phyloP scores from a whole-genome alignment of 2,888 invertebrate genomes.

The Liopterus haemorrhoidalis region DNA sequence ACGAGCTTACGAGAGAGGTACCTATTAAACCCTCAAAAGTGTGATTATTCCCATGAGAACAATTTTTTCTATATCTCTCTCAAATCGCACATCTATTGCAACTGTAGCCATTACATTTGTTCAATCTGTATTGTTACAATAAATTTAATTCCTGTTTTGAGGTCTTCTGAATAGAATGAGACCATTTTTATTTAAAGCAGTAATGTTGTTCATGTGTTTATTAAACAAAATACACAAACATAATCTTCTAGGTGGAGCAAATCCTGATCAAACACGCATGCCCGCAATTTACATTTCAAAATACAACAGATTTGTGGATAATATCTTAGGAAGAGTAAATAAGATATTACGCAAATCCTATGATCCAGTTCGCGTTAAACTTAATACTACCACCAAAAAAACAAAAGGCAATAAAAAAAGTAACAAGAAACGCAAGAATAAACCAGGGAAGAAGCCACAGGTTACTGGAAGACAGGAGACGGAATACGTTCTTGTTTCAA shows the following conservation, averaged over 20 bases:
- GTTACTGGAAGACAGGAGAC: conserved; percentile 27
- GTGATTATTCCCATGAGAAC: too few relatives aligned
- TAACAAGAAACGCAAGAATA: conserved; percentile 41
- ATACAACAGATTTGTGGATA: conserved; percentile 81
- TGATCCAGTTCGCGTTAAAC: conserved; percentile 76
- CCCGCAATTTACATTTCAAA: conserved; percentile 71
- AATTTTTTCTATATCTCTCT: too few relatives aligned
- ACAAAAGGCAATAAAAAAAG: conserved; percentile 45
- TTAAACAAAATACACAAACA: too few relatives aligned
- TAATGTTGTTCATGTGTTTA: too few relatives aligned
- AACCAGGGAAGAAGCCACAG: conserved; percentile 36
- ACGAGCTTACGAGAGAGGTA: too few relatives aligned
- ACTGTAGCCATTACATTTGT: too few relatives aligned
- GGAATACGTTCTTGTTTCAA: neutral
- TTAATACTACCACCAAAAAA: conserved; percentile 53
- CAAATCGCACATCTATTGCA: too few relatives aligned
- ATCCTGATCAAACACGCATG: conserved; percentile 45
- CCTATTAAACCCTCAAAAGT: too few relatives aligned
- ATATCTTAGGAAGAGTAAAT: conserved; percentile 74
- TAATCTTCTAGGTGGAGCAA: conserved; percentile 36
- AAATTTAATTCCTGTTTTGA: too few relatives aligned
- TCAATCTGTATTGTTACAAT: too few relatives aligned
- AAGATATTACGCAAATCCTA: conserved; percentile 71
- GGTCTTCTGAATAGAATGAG: too few relatives aligned
- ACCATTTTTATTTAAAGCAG: too few relatives aligned